Base-by-base conservation (phyloP, 2,888 invertebrate species). In the Cataglyphis albicans region DNA sequence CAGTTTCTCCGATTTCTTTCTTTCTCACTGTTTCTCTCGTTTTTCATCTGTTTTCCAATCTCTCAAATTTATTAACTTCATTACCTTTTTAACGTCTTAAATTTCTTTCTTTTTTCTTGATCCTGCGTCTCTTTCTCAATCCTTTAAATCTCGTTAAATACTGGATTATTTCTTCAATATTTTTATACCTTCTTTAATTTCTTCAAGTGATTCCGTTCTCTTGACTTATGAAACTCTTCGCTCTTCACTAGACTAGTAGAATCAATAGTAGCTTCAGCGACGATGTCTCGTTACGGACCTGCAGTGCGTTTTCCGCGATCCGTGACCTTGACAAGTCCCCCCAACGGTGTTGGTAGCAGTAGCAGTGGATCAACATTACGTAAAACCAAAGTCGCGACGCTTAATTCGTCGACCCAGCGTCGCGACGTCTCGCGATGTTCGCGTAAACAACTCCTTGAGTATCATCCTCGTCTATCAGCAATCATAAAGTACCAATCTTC, bases 391-490 rank as follows among this genome's bases (percentile, higher is more conserved):
- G 84, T 76, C 67, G 78, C 83, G 72, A 67, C 44, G 72, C 35
- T 82, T 78, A 65, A 87, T 87, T 87, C 83, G 80, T 75, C 86
- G 84, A 63, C 38, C 82, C 63, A 68, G 67, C 61, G 78, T 57
- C 76, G 81, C 55, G 82, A 84, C 74, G 38, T 52, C 38, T 64
- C 72, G 25, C 55, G 44, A 63, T 72, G 80, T 70, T 78, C 74
- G 80, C 68, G 68, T 32, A 38, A 68, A 59, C 76, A 78, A 83
- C 82, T 87, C 70, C 78, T 72, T 68, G 84, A 85, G 81, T 87
- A 74, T 88, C 91, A 91, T 90, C 86, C 89, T 89, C 83, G 82
- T 83, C 82, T 80, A 63, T 65, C 82, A 67, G 85, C 21, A 59
- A 32, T 41, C 3, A 48, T 59, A 48, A 63, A 59, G 70, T 44